Evolutionary conservation across 2,113 vertebrate genomes (phyloP), one percentile per base, ranked within the genome.

Genomic region (Gorilla gorilla): DNA sequence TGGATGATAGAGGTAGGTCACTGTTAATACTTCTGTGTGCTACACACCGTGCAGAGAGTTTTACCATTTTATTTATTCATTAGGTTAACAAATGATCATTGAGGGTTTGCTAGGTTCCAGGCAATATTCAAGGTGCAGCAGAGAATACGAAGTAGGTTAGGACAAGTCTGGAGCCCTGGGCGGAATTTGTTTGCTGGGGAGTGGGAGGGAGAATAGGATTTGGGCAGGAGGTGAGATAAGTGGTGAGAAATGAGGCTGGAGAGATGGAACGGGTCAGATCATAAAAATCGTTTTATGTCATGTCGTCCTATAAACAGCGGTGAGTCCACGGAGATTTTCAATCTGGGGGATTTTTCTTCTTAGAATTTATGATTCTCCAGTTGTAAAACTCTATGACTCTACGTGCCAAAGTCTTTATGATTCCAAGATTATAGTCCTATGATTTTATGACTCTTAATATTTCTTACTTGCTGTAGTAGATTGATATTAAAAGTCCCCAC

Each of bases 341-440:
- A 66, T 97, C 95, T 64, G 79, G 70, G 70, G 50, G 50, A 78
- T 38, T 93, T 95, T 97, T 89, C 78, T 73, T 76, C 94, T 91
- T 76, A 66, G 59, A 89, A 89, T 93, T 96, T 89, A 91, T 82
- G 78, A 76, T 59, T 82, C 84, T 43, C 45, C 48, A 20, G 50
- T 70, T 84, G 72, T 64, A 93, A 93, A 90, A 52, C 73, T 86
- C 92, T 94, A 20, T 43, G 70, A 93, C 25, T 68, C 92, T 75
- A 32, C 2, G 45, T 93, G 82, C 64, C 80, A 50, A 45, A 55
- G 80, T 80, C 89, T 94, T 96, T 92, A 93, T 84, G 82, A 97
- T 84, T 96, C 78, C 59, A 86, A 93, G 94, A 91, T 91, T 93
- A 85, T 48, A 72, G 50, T 80, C 66, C 59, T 89, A 35, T 72